These are phyloP conservation scores for Scomber japonicus DNA, from an alignment of 2,113 vertebrate genomes.

Conservation along the genomic window DNA sequence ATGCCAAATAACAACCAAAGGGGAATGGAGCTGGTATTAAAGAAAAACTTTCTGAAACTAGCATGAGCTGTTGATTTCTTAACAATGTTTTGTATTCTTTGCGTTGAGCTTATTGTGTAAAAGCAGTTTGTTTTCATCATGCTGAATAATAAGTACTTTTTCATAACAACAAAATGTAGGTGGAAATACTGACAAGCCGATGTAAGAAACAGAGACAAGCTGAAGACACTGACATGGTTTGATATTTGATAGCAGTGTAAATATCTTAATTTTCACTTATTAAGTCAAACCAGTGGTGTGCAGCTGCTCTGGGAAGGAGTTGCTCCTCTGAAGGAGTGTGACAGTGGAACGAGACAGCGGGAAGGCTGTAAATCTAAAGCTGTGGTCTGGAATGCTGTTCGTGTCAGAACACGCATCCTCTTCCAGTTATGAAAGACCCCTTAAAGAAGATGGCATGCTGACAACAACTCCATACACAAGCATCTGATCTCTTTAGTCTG, in stretches of 20 bases:
- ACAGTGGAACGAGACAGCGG: constrained; percentile 60
- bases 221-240: not conserved
- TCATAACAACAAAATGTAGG: not conserved
- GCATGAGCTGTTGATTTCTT: no score
- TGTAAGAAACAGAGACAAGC: not conserved
- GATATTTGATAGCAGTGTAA: constrained; percentile 28
- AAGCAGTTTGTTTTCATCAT: constrained; percentile 12
- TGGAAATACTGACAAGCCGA: not conserved
- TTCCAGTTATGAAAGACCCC: constrained; percentile 86
- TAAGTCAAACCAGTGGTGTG: not conserved
- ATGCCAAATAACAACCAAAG: not conserved
- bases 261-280: constrained; percentile 15
- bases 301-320: constrained; percentile 31
- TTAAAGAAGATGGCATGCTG: constrained; percentile 72
- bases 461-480: constrained; percentile 59
- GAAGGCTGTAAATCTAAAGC: constrained; percentile 77
- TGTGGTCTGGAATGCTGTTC: constrained; percentile 83
- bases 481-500: constrained; percentile 41
- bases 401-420: constrained; percentile 82
- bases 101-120: not conserved
- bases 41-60: not conserved
- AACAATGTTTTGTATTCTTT: not conserved
- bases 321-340: constrained; percentile 46
- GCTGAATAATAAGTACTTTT: not conserved
- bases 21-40: not conserved